phyloP scores from a whole-genome alignment of 2,113 vertebrate species.

The Macrotis lagotis region DNA sequence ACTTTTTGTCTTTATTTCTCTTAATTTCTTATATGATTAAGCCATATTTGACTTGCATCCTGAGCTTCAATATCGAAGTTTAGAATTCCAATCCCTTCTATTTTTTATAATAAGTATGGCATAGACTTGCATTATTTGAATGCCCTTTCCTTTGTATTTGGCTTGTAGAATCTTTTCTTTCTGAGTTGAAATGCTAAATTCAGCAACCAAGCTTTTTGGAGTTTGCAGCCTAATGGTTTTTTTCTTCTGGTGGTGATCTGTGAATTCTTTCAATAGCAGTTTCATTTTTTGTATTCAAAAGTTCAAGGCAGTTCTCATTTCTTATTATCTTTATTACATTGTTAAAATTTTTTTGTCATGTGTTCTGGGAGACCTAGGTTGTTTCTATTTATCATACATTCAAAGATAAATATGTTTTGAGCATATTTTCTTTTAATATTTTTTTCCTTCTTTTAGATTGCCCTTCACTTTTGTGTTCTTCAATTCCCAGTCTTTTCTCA shows the following conservation, averaged over 20 bases:
- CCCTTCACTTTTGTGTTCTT: background rate
- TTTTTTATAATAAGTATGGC: background rate
- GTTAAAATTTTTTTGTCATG: background rate
- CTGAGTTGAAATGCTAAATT: background rate
- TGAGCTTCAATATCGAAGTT: background rate
- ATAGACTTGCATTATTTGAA: background rate
- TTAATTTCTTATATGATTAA: background rate
- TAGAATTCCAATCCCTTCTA: background rate
- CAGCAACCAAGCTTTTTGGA: background rate
- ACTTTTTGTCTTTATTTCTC: no score
- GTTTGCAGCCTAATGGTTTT: background rate
- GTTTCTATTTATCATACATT: background rate
- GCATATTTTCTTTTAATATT: background rate
- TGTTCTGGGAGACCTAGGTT: background rate
- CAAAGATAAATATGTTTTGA: background rate
- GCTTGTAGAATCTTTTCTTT: background rate
- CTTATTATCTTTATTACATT: background rate
- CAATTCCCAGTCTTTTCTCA: background rate
- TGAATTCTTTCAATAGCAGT: background rate
- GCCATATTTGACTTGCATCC: background rate
- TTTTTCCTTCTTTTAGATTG: background rate
- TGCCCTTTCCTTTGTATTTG: background rate
- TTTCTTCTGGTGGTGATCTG: background rate
- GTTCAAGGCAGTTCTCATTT: background rate
- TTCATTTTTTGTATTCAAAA: background rate